Conservation (phyloP, 2,113 vertebrate genomes). For the Empidonax alnorum region DNA sequence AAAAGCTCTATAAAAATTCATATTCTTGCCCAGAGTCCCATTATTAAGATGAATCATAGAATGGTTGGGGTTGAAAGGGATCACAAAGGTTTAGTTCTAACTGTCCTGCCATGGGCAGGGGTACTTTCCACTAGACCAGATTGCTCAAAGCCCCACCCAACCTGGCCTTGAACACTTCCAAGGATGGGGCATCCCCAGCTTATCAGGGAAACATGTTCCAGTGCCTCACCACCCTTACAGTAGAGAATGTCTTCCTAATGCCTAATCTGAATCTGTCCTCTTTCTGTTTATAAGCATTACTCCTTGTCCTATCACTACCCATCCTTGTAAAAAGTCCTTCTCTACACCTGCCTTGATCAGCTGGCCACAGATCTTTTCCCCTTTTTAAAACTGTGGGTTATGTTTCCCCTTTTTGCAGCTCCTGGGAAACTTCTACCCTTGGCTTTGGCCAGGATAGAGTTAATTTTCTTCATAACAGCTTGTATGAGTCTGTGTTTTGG, state of each 20-base stretch:
- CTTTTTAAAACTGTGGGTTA: neutral
- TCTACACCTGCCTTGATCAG: neutral
- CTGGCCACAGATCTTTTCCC: neutral
- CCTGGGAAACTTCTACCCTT: neutral
- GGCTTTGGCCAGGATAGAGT: neutral
- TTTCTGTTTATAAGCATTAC: neutral
- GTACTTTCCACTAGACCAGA: neutral
- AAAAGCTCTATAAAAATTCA: neutral
- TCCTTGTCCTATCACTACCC: neutral
- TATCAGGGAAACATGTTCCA: neutral
- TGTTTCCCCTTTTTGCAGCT: neutral
- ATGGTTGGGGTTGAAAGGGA: neutral
- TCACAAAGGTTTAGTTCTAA: neutral
- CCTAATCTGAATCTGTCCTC: neutral
- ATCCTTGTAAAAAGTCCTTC: neutral
- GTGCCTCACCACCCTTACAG: neutral
- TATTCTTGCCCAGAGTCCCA: neutral
- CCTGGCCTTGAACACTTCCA: neutral
- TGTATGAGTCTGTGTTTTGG: neutral
- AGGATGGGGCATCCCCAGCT: neutral
- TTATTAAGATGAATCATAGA: neutral
- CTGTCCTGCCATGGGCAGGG: accelerated
- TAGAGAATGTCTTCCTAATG: neutral
- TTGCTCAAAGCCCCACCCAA: neutral
- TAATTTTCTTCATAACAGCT: neutral